Base-by-base conservation (phyloP, 2,113 vertebrate genomes). In the Aythya baeri region DNA sequence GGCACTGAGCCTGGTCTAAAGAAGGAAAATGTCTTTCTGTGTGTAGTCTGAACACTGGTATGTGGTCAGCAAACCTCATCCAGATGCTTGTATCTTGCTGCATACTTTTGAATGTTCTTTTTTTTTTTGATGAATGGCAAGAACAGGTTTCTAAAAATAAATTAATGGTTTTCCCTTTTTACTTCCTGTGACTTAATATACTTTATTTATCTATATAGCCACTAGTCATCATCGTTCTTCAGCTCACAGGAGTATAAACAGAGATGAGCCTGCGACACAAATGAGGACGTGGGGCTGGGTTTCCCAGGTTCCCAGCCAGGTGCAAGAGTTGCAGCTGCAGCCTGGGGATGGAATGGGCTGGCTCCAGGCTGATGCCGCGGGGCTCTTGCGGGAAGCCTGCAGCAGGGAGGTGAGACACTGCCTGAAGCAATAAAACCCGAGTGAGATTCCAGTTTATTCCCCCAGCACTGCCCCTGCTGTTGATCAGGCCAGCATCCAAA, bases 71-170 rank as follows among this genome's bases (percentile, higher is more conserved):
- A 94, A 96, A 95, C 96, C 83, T 87, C 92, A 91, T 81, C 92
- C 96, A 96, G 67, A 85, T 95, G 97, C 92, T 93, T 85, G 86
- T 93, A 82, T 96, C 89, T 94, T 20, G 4, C 94, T 66, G 95
- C 95, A 85, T 96, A 83, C 89, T 98, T 98, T 89, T 84, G 83
- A 85, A 62, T 92, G 95, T 93, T 95, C 94, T 94, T 96, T 94
- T 94, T 43, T 96, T 91, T 96, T 92, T 89, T 96, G 96, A 97
- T 97, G 97, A 97, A 97, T 94, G 97, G 96, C 95, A 97, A 97
- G 96, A 96, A 89, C 93, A 97, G 86, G 49, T 85, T 98, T 97
- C 97, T 98, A 97, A 97, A 98, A 98, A 98, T 98, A 98, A 96
- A 97, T 32, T 95, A 95, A 70, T 88, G 61, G 79, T 92, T 91